Percentiles rank a stretch among this genome's conserved stretches.
phyloP scores from a whole-genome alignment of 2,797 vertebrate species.

The Tachyglossus aculeatus region DNA sequence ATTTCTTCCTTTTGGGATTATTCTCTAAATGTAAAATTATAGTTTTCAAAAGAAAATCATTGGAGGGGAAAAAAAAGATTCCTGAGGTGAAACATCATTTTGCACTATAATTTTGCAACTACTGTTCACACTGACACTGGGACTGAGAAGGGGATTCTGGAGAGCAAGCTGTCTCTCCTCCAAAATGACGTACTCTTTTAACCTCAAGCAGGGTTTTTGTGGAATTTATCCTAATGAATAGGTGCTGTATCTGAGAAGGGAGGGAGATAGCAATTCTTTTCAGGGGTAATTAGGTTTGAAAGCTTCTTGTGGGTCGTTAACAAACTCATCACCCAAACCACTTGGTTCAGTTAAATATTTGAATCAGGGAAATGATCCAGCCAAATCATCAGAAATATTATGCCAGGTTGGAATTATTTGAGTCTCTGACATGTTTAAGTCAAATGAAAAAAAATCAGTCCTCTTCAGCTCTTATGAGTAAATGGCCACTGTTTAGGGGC shows the following conservation, averaged over 20 bases:
- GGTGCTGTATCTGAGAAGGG: not conserved
- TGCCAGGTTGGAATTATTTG: not conserved
- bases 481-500: not conserved
- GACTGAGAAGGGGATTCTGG: not conserved
- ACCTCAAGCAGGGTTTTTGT: not conserved
- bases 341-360: slow-evolving; percentile 39
- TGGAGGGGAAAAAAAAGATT: too few relatives aligned
- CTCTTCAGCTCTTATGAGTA: slow-evolving; percentile 5
- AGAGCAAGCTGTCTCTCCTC: not conserved
- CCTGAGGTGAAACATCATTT: not conserved
- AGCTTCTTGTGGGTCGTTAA: slow-evolving; percentile 19
- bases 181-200: not conserved
- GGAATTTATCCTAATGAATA: not conserved
- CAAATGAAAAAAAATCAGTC: slow-evolving; percentile 10
- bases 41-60: not conserved
- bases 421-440: slow-evolving; percentile 29
- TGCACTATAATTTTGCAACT: not conserved
- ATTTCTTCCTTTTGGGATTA: too few relatives aligned
- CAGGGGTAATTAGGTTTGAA: slow-evolving; percentile 15
- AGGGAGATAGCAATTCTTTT: slow-evolving; percentile 18
- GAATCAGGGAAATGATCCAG: slow-evolving; percentile 26
- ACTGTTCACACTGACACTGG: not conserved
- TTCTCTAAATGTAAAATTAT: too few relatives aligned
- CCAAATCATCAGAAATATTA: slow-evolving; percentile 27
- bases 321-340: slow-evolving; percentile 21